These are phyloP conservation scores for Trematocara unimaculatum DNA, from an alignment of 2,113 vertebrate genomes.

Conservation along the genomic window DNA sequence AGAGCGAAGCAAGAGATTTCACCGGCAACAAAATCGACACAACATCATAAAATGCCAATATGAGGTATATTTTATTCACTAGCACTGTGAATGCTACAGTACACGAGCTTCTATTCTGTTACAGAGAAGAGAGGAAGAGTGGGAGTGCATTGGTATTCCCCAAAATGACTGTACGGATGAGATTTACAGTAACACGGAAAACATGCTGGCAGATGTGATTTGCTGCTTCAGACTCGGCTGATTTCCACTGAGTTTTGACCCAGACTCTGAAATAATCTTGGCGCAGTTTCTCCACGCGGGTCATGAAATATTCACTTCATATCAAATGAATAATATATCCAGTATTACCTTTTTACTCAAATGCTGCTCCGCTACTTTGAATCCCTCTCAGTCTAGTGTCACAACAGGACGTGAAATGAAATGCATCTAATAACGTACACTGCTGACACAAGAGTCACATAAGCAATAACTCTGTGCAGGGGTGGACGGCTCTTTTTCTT, in stretches of 20 bases:
- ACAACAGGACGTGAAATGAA: not conserved
- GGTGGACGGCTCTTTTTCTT: not conserved
- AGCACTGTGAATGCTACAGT: not conserved
- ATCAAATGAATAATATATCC: constrained; percentile 49
- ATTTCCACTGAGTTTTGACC: constrained; percentile 54
- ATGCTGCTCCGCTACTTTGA: not conserved
- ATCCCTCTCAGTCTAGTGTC: not conserved
- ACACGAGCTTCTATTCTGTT: not conserved
- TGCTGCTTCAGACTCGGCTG: constrained; percentile 8
- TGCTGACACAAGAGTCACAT: constrained; percentile 2
- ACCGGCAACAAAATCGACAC: not conserved
- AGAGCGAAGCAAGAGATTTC: not conserved
- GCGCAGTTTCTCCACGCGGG: constrained; percentile 6
- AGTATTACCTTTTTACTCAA: constrained; percentile 30
- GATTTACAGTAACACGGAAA: constrained; percentile 10
- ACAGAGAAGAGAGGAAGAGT: not conserved
- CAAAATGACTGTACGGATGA: not conserved
- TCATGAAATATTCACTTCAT: constrained; percentile 55
- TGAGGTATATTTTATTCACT: constrained; percentile 11
- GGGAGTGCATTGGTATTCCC: not conserved
- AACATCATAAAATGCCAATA: constrained; percentile 17
- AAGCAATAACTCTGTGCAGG: not conserved
- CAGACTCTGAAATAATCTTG: constrained; percentile 49
- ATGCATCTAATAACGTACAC: not conserved
- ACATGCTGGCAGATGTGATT: not conserved